Base-by-base conservation (phyloP, 1,140 invertebrate genomes). In the Oryctes rhinoceros region DNA sequence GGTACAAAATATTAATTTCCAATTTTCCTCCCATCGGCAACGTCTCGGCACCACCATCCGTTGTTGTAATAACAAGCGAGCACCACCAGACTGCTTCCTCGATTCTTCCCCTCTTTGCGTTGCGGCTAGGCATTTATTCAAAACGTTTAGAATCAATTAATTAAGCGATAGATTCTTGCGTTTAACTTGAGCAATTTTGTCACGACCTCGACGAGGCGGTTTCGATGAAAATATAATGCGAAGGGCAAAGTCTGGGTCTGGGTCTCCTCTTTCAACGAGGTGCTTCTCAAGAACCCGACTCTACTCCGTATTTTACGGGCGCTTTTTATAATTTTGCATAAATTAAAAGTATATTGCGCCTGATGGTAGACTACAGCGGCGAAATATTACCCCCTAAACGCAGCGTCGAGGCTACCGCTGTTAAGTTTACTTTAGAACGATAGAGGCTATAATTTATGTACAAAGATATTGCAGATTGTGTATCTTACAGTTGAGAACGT, bases 1-100 rank as follows among this genome's bases (percentile, higher is more conserved):
- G 13, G 53, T 59, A 59, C 53, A 18, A 59, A 59, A 59, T 59
- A 59, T 59, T 59, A 59, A 59, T 59, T 59, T 59, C 53, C 53
- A 59, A 59, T 59, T 59, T 59, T 59, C 13, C 49, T n/a, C 53
- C 53, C 15, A 18, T 59, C 53, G 15, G 24, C 24, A 30, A 1
- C 39, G 39, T 44, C 39, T 10, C 39, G 2, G 24, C 24, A 44
- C 9, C 39, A 10, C 39, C 39, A 44, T 44, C 39, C 39, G 39
- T 44, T 44, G 39, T 44, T 44, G 24, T 30, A 30, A 30, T 30
- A 44, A 10, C 39, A 44, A 44, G 39, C 39, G 24, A 30, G 39
- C 39, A 44, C 39, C 39, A 4, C 39, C 39, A 44, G 39, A 44
- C 39, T 10, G 39, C 9, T 3, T 7, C 39, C 39, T 5, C 5